Base-by-base conservation (phyloP, 2,113 vertebrate genomes). In the Cyrtonyx montezumae region DNA sequence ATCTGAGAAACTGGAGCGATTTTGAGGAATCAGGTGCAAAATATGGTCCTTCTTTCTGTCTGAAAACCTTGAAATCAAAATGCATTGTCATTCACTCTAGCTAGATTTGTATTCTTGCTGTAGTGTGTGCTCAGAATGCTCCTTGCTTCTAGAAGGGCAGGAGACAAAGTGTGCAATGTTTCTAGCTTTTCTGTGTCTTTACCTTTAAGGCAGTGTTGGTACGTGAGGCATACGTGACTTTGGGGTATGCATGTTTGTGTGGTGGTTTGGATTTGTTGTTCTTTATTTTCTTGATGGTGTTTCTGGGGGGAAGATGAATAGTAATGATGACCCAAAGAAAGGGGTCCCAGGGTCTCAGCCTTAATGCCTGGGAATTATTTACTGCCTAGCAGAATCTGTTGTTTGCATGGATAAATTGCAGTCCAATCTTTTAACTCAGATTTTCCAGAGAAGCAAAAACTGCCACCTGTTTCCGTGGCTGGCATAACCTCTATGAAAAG, bases 201-300 rank as follows among this genome's bases (percentile, higher is more conserved):
- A 11, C 37, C 42, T 69, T 53, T 63, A 55, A 75, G 26, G 25
- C 22, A 71, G 13, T 32, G 56, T 56, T 9, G 1, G 11, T 63
- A 5, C 7, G 6, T 34, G 20, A 1, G 0, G 7, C 7, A 9
- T 37, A 18, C 0, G 0, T n/a, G 56, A 48, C 61, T 68, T 59
- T 1, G 3, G 3, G 15, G 7, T 23, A 2, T 6, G 3, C 5
- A 36, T 56, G 20, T 25, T 55, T 42, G 2, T 37, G 32, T 32
- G 1, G 6, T 11, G 3, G 0, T 10, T 42, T 53, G 34, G 3
- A 28, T 13, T 76, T 40, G 5, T 32, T 61, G 3, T 26, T 37
- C 9, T 62, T 26, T 61, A 25, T 61, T 63, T 40, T 28, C 16
- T 40, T 40, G 36, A 10, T 63, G 25, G 36, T 17, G 28, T 46